These are phyloP conservation scores for Apteryx mantelli DNA, from an alignment of 2,113 vertebrate genomes.

Conservation along the genomic window DNA sequence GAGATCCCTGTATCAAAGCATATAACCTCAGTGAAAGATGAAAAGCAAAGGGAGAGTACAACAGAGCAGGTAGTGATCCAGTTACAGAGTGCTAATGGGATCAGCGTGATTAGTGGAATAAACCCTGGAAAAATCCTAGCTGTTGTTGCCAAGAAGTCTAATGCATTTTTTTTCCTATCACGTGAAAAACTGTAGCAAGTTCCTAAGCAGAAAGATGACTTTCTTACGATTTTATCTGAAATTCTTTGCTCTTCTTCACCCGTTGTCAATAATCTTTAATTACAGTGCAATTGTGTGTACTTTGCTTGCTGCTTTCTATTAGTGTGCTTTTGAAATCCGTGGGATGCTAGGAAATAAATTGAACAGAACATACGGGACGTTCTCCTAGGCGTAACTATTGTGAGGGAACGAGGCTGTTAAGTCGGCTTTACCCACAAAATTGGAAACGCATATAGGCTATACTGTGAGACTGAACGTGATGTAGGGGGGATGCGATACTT, in stretches of 20 bases:
- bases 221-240: slow-evolving; percentile 5
- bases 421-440: slow-evolving; percentile 2
- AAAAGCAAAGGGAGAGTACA: not conserved
- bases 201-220: not conserved
- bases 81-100: not conserved
- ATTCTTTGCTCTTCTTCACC: not conserved
- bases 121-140: not conserved
- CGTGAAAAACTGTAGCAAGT: not conserved
- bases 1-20: not conserved
- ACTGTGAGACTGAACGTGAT: not conserved
- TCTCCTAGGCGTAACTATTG: not conserved
- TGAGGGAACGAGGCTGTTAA: not conserved
- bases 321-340: not conserved
- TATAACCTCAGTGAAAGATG: not conserved
- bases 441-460: not conserved
- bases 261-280: not conserved
- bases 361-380: not conserved
- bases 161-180: not conserved
- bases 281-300: not conserved
- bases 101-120: not conserved
- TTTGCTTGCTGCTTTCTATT: not conserved
- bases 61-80: not conserved
- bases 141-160: not conserved
- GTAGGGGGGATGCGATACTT: not conserved
- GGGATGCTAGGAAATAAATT: not conserved